phyloP scores from a whole-genome alignment of 23 tunicate genomes.

The Oikopleura dioica region DNA sequence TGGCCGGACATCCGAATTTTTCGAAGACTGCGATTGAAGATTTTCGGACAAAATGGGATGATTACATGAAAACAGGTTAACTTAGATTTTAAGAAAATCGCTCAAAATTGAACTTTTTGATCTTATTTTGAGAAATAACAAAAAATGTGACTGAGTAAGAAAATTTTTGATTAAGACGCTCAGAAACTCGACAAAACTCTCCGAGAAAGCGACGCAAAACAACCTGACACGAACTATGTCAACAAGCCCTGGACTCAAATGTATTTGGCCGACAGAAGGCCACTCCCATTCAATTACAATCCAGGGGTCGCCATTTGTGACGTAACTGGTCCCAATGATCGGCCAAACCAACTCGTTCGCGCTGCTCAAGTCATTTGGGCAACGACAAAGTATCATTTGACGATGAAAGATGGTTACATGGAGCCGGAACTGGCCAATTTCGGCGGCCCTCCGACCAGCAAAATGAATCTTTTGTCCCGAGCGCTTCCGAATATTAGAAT shows the following conservation, averaged over 20 bases:
- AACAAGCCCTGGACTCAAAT: slow-evolving; percentile 12
- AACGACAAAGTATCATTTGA: slow-evolving; percentile 40
- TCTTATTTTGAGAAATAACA: no score
- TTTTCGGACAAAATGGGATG: no score
- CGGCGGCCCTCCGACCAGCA: no score
- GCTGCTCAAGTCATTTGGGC: slow-evolving; percentile 10
- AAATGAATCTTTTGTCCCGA: no score
- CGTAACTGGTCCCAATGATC: not conserved
- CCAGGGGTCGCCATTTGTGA: slow-evolving; percentile 30
- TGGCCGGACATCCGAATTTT: no score
- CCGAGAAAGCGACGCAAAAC: not conserved
- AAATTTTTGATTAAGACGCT: no score
- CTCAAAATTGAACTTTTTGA: no score
- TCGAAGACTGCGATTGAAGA: no score
- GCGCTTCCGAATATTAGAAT: not conserved
- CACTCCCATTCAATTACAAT: slow-evolving; percentile 64
- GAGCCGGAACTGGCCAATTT: slow-evolving; percentile 68
- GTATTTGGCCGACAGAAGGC: slow-evolving; percentile 56
- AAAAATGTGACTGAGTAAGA: no score
- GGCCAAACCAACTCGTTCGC: not conserved
- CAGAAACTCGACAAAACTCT: not conserved
- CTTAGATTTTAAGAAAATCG: no score
- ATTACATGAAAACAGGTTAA: no score
- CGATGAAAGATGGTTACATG: slow-evolving; percentile 25
- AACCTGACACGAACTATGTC: not conserved